Evolutionary conservation across 2,113 vertebrate genomes (phyloP), one percentile per base, ranked within the genome.

Genomic region (Etheostoma spectabile): DNA sequence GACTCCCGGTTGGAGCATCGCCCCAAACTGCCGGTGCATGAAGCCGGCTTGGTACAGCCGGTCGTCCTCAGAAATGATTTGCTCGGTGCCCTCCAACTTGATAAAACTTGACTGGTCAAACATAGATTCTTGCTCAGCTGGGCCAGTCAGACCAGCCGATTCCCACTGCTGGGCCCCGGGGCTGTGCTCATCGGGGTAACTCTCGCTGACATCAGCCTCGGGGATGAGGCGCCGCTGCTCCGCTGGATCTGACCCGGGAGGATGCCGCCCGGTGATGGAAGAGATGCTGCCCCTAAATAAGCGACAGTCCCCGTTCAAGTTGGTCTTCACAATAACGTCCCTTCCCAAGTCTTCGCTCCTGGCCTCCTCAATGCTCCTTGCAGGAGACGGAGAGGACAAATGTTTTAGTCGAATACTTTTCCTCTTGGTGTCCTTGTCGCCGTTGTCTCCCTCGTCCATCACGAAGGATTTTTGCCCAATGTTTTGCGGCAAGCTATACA

Each of bases 1-100:
- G 95, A 99, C 97, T 91, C 98, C 98, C 0, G 98, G 98, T 76
- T 99, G 98, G 55, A 99, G 96, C 97, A 99, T 97, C 79, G 97
- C 97, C 68, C 97, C 97, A 33, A 99, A 98, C 89, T 99, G 98
- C 81, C 98, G 95, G 91, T 99, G 98, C 97, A 99, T 98, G 91
- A 99, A 99, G 79, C 98, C 97, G 0, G 95, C 92, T 91, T 97
- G 97, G 91, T 96, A 97, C 83, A 97, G 91, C 75, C 95, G 90
- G 53, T 98, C 98, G 52, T 98, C 98, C 77, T 98, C 97, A 0
- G 97, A 94, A 82, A 95, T 91, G 79, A 97, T 97, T 79, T 97
- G 97, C 79, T 99, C 98, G 62, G 92, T 91, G 15, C 92, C 96
- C 83, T 98, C 98, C 92, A 97, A 96, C 93, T 98, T 98, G 91